These are phyloP conservation scores for Rhizoglyphus robini DNA, from an alignment of 1,140 invertebrate genomes.

Conservation along the genomic window DNA sequence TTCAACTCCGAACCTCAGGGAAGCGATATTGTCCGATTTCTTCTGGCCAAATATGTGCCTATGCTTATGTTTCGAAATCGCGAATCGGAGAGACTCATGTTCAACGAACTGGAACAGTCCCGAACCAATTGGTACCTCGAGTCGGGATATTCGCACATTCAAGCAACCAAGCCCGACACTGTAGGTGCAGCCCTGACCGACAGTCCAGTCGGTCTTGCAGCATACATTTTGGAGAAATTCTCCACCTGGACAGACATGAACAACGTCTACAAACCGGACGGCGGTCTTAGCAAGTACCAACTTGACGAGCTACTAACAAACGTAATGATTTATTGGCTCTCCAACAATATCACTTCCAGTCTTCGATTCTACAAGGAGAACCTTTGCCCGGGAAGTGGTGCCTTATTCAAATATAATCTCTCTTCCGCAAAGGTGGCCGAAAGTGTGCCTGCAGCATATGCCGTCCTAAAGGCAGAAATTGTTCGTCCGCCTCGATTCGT, in stretches of 20 bases:
- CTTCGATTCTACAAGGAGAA: conserved; percentile 56
- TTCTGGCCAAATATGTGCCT: conserved; percentile 43
- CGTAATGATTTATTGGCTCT: conserved; percentile 72
- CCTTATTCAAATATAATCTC: neutral
- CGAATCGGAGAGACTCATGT: conserved; percentile 37
- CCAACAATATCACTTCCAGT: conserved; percentile 58
- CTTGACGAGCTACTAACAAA: conserved; percentile 68
- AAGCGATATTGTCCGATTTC: conserved; percentile 34
- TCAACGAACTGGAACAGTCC: conserved; percentile 27
- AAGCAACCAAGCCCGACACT: conserved; percentile 79
- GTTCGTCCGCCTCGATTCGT: conserved; percentile 28
- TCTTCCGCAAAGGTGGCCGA: conserved; percentile 2
- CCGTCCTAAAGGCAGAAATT: conserved; percentile 35
- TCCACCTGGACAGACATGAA: conserved; percentile 31
- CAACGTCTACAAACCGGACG: conserved; percentile 42
- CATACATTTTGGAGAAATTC: conserved; percentile 73
- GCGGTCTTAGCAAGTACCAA: conserved; percentile 50
- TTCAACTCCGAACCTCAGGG: neutral
- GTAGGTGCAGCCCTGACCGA: conserved; percentile 44
- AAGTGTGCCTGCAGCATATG: conserved; percentile 34
- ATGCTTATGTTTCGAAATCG: conserved; percentile 41
- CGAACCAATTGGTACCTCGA: conserved; percentile 46
- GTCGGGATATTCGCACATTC: conserved; percentile 57
- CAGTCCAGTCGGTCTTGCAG: conserved; percentile 28
- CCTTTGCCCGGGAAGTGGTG: neutral